These are phyloP conservation scores for Austrolebias charrua DNA, from an alignment of 2,797 vertebrate species.

Conservation along the genomic window DNA sequence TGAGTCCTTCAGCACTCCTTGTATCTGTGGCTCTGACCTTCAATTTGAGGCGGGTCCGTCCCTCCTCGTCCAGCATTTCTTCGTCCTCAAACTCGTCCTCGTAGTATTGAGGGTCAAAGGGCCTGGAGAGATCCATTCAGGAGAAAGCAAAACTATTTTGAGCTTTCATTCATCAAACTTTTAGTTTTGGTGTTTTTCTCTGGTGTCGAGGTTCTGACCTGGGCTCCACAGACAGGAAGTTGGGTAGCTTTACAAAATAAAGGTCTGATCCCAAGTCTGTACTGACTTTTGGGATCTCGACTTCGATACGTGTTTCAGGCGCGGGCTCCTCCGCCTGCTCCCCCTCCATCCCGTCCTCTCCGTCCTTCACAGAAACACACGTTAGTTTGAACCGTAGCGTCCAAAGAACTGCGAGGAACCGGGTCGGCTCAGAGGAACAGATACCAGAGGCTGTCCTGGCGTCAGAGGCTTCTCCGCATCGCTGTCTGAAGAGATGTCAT, in stretches of 20 bases:
- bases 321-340: conserved; percentile 90
- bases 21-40: conserved; percentile 78
- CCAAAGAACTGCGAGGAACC: background rate
- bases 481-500: conserved; percentile 98
- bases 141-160: background rate
- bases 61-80: conserved; percentile 99
- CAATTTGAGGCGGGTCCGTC: conserved; percentile 94
- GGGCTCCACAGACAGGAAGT: conserved; percentile 98
- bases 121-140: conserved; percentile 74
- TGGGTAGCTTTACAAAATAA: conserved; percentile 98
- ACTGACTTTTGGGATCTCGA: conserved; percentile 99
- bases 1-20: too few relatives aligned
- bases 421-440: conserved; percentile 31
- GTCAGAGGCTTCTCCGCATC: conserved; percentile 96
- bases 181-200: background rate
- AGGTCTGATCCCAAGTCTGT: conserved; percentile 97
- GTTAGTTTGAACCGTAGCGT: too few relatives aligned
- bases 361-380: conserved; percentile 65
- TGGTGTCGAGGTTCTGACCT: conserved; percentile 78
- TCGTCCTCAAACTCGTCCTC: conserved; percentile 99
- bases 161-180: background rate
- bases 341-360: conserved; percentile 90
- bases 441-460: conserved; percentile 94
- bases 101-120: conserved; percentile 98
- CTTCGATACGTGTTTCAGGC: conserved; percentile 95